A percentile compares a stretch with the other conserved stretches of the same genome.
Conservation (phyloP, 2,797 vertebrate genomes). For the Acanthurus lineatus region DNA sequence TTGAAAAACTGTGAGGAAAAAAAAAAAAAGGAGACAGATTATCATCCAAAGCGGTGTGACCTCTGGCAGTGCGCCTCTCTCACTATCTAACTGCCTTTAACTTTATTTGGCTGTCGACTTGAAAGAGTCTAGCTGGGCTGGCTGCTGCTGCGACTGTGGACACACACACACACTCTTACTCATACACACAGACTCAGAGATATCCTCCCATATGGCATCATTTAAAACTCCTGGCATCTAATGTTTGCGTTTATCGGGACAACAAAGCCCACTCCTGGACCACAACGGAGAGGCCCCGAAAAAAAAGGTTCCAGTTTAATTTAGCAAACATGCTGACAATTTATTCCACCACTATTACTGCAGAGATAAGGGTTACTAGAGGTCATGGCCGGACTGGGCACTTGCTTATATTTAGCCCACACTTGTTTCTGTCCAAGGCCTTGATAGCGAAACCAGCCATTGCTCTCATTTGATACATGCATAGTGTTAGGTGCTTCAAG, state of each 20-base stretch:
- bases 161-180: slow-evolving; percentile 38
- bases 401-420: slow-evolving; percentile 72
- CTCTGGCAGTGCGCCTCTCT: slow-evolving; percentile 68
- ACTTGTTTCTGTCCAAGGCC: slow-evolving; percentile 58
- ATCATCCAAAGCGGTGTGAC: slow-evolving; percentile 73
- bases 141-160: slow-evolving; percentile 32
- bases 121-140: slow-evolving; percentile 70
- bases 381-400: slow-evolving; percentile 60
- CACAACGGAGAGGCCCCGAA: slow-evolving; percentile 39
- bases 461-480: background rate
- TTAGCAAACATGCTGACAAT: slow-evolving; percentile 71
- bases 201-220: slow-evolving; percentile 77
- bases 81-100: slow-evolving; percentile 77
- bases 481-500: slow-evolving; percentile 52
- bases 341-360: slow-evolving; percentile 63
- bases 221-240: slow-evolving; percentile 79
- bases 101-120: slow-evolving; percentile 82
- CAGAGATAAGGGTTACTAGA: slow-evolving; percentile 54
- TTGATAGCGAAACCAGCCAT: slow-evolving; percentile 57
- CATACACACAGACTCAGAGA: slow-evolving; percentile 21
- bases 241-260: slow-evolving; percentile 77
- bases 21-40: slow-evolving; percentile 55
- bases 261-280: slow-evolving; percentile 71
- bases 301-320: slow-evolving; percentile 56
- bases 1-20: slow-evolving; percentile 48